These are phyloP conservation scores for Tiliacea aurago DNA, from an alignment of 2,888 invertebrate genomes.

Conservation along the genomic window DNA sequence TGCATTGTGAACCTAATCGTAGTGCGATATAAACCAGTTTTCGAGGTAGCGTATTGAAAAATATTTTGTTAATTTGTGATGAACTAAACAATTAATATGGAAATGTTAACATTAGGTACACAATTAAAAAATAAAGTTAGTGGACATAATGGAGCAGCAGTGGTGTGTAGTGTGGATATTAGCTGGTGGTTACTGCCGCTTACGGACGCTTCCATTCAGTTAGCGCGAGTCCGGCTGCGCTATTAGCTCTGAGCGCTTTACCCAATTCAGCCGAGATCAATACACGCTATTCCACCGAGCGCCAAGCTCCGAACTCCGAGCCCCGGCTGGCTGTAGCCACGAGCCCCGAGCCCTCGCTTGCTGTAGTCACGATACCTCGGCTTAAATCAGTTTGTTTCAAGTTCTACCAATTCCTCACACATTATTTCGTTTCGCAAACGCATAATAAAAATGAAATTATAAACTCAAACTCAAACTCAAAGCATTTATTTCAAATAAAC, in stretches of 20 bases:
- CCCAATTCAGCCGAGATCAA: slow-evolving; percentile 18
- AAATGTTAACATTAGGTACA: neutral
- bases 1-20: too few relatives aligned
- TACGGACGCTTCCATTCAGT: slow-evolving; percentile 18
- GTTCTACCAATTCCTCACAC: neutral
- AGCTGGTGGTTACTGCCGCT: slow-evolving; percentile 11
- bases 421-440: neutral
- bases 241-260: slow-evolving; percentile 35
- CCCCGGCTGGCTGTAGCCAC: too few relatives aligned
- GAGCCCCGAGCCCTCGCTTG: too few relatives aligned
- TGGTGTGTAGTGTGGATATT: slow-evolving; percentile 3
- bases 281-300: slow-evolving; percentile 4
- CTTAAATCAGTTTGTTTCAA: neutral
- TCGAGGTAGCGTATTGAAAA: too few relatives aligned
- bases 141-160: neutral
- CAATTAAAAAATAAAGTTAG: neutral
- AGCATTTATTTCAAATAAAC: too few relatives aligned
- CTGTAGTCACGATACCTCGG: neutral
- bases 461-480: too few relatives aligned
- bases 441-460: neutral
- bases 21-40: too few relatives aligned
- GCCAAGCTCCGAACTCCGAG: too few relatives aligned
- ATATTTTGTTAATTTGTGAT: neutral
- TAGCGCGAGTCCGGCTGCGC: slow-evolving; percentile 18
- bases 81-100: neutral